phyloP scores from a whole-genome alignment of 1,140 invertebrate genomes.

The Alviniconcha marisindica region DNA sequence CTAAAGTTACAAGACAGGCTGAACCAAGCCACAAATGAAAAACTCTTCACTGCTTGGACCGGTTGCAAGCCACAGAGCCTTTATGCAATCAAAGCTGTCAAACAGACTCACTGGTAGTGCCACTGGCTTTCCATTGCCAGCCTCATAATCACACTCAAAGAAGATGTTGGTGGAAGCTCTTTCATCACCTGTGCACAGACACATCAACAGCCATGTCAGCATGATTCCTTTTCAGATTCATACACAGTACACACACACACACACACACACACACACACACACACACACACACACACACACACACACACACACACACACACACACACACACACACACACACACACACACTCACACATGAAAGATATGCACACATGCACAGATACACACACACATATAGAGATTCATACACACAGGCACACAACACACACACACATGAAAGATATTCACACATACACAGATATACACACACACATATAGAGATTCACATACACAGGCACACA shows the following conservation, averaged over 20 bases:
- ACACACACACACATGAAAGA: not conserved
- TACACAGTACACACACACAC: not conserved
- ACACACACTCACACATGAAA: no score
- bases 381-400: not conserved
- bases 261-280: not conserved
- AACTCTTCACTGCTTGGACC: no score
- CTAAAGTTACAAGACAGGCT: no score
- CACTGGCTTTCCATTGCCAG: conserved; percentile 46
- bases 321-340: not conserved
- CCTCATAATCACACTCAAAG: conserved; percentile 61
- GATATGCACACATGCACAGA: no score
- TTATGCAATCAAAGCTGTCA: not conserved
- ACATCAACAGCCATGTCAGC: no score
- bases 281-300: not conserved
- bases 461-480: no score
- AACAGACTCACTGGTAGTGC: conserved; percentile 44
- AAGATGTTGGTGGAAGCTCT: conserved; percentile 50
- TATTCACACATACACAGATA: no score
- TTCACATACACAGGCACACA: not conserved
- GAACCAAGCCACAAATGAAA: no score
- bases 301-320: not conserved
- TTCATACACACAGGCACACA: no score
- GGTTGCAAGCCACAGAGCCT: no score
- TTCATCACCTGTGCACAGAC: conserved; percentile 29
- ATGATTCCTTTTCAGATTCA: not conserved